phyloP scores from a whole-genome alignment of 1,140 invertebrate genomes.

The Grapholita molesta region DNA sequence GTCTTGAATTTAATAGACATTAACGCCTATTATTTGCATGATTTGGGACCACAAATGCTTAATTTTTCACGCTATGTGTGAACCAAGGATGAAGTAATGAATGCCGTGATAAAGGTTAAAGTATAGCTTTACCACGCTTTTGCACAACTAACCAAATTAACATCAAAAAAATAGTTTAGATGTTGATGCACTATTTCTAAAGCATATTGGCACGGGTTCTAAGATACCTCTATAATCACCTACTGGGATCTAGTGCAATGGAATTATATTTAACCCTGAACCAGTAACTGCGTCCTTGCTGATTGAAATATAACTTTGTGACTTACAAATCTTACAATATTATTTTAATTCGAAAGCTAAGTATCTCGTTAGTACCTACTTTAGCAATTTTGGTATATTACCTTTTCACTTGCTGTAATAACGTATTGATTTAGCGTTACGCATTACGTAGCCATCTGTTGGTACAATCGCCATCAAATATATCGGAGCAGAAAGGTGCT shows the following conservation, averaged over 20 bases:
- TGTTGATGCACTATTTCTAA: not conserved
- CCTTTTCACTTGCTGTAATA: no score
- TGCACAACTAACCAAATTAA: not conserved
- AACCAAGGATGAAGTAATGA: not conserved
- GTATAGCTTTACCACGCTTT: not conserved
- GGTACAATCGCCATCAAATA: no score
- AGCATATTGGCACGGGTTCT: not conserved
- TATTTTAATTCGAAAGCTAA: no score
- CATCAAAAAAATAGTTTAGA: not conserved
- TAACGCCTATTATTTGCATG: not conserved
- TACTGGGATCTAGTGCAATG: not conserved
- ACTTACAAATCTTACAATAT: no score
- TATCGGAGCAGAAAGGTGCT: no score
- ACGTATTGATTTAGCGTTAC: no score
- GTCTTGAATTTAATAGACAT: not conserved
- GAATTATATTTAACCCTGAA: not conserved
- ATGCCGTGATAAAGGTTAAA: not conserved
- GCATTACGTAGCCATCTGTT: no score
- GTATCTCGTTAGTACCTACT: no score
- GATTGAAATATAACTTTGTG: not conserved
- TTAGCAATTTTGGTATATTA: not conserved
- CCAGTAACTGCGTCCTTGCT: not conserved
- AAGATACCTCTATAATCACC: not conserved
- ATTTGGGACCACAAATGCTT: not conserved
- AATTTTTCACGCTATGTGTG: not conserved